Base-by-base conservation (phyloP, 2,888 invertebrate species). In the Eupithecia centaureata region DNA sequence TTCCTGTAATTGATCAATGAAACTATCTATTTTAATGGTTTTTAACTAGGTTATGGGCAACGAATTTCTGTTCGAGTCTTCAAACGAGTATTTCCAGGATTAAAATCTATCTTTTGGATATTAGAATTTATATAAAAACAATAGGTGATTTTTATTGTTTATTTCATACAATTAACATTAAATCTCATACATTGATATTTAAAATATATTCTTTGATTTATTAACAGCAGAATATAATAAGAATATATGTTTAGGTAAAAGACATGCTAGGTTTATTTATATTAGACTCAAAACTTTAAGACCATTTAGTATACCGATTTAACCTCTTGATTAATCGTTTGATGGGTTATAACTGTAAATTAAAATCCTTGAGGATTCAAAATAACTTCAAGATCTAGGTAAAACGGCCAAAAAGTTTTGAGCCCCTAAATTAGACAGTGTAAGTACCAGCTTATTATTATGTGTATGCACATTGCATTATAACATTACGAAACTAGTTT, bases 171-270 rank as follows among this genome's bases (percentile, higher is more conserved):
- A 77, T 86, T 89, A 91, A 91, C 91, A 91, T 90, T 86, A 87
- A 90, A 80, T 87, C 84, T 88, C 86, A 79, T 92, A 92, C 90
- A 91, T 81, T 91, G 87, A 90, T 92, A 92, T 91, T 92, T 91
- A 92, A 92, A 92, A 92, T 92, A 92, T 88, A 91, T 87, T 85
- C 87, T 89, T 87, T 81, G 83, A 86, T 86, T 82, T 70, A 79
- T 85, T 79, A 91, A 90, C 89, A 91, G 82, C 80, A 83, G 85
- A 82, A 77, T 84, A 82, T 80, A 66, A 57, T 70, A 63, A 65
- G 65, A 62, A 27, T 64, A 79, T 72, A 69, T 68, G 73, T 77
- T 77, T 77, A 78, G 75, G 67, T 81, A 75, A 75, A 54, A 67
- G 70, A 71, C 73, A 73, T 72, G 68, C 67, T 56, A 32, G 54